Evolutionary conservation across 2,113 vertebrate genomes (phyloP).

Genomic region (Mirza zaza): DNA sequence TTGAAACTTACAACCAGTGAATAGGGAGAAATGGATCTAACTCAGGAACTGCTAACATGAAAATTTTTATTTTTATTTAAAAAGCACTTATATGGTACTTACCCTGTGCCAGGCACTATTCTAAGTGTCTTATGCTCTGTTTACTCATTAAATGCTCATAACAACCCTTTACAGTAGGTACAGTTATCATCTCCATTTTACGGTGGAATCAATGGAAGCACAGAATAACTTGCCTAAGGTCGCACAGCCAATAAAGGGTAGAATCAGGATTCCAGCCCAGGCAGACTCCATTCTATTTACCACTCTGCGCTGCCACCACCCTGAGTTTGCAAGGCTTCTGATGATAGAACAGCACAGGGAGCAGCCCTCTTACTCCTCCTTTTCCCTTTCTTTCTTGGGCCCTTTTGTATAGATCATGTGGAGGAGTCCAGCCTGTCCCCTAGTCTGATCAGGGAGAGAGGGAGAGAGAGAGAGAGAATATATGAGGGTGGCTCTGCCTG

Average conservation of each 20-base stretch:
- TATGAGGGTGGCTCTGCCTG: background rate
- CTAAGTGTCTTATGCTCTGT: conserved; percentile 22
- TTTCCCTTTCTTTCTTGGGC: background rate
- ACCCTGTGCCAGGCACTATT: background rate
- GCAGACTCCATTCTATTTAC: background rate
- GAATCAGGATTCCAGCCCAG: background rate
- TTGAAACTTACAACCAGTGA: background rate
- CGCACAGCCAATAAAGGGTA: background rate
- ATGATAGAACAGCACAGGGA: background rate
- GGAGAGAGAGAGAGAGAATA: background rate
- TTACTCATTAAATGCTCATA: background rate
- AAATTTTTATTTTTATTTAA: conserved; percentile 6
- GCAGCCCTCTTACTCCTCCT: background rate
- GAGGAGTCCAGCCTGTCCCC: background rate
- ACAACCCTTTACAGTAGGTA: background rate
- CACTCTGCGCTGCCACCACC: background rate
- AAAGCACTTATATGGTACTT: background rate
- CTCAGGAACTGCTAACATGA: background rate
- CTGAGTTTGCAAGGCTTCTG: background rate
- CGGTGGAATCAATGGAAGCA: background rate
- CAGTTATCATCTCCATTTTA: background rate
- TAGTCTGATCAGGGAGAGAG: background rate
- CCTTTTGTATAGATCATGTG: background rate
- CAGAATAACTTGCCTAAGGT: background rate
- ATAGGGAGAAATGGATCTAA: background rate